phyloP scores from a whole-genome alignment of 2,113 vertebrate species.

The pig (Sus scrofa) region DNA sequence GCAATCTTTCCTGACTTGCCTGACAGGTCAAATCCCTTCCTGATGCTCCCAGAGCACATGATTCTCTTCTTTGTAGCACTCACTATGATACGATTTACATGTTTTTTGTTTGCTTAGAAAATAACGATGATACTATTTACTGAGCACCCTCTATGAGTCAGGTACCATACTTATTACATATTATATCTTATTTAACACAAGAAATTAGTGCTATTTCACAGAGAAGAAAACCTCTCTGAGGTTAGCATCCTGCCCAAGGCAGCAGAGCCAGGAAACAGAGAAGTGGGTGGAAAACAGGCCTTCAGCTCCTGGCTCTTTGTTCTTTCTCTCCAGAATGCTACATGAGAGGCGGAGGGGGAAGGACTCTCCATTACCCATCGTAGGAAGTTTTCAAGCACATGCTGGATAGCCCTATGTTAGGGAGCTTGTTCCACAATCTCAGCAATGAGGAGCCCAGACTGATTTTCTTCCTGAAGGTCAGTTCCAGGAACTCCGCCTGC shows the following conservation, averaged over 20 bases:
- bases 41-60: background rate
- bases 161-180: background rate
- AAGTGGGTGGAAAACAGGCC: background rate
- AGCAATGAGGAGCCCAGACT: background rate
- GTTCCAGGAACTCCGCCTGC: background rate
- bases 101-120: background rate
- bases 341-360: background rate
- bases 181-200: slow-evolving; percentile 19
- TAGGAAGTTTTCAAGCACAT: background rate
- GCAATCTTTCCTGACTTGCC: background rate
- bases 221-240: background rate
- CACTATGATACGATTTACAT: background rate
- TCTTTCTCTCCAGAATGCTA: background rate
- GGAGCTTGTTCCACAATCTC: background rate
- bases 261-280: background rate
- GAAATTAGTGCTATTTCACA: background rate
- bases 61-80: background rate
- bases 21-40: background rate
- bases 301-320: background rate
- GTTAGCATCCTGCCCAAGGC: background rate
- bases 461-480: background rate
- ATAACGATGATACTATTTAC: background rate
- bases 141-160: background rate
- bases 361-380: background rate
- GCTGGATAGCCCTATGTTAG: background rate